phyloP scores from a whole-genome alignment of 2,113 vertebrate species.

The Phaethon lepturus region DNA sequence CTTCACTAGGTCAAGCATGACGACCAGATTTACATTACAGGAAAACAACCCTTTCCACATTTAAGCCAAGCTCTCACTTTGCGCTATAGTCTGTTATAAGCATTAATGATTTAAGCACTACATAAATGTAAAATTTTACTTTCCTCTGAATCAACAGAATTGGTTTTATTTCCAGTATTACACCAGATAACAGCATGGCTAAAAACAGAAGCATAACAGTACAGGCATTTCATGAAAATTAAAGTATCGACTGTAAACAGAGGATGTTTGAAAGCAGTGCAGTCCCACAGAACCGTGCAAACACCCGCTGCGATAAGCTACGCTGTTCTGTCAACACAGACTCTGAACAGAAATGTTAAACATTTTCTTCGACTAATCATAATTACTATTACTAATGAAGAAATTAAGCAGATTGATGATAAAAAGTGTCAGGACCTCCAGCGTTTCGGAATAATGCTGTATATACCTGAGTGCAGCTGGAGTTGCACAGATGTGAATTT shows the following conservation, averaged over 20 bases:
- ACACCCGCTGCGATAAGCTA: not conserved
- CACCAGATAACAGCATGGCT: not conserved
- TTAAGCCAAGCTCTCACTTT: not conserved
- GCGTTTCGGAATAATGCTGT: fast-evolving
- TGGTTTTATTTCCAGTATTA: not conserved
- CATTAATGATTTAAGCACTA: not conserved
- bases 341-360: not conserved
- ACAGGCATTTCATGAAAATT: not conserved
- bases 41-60: not conserved
- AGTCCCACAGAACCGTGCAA: not conserved
- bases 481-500: not conserved
- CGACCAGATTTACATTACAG: not conserved
- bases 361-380: not conserved
- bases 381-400: not conserved
- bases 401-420: not conserved
- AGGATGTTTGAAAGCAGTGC: not conserved
- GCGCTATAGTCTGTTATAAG: not conserved
- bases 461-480: not conserved
- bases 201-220: not conserved
- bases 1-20: not conserved
- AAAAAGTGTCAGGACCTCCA: not conserved
- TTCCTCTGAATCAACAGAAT: not conserved
- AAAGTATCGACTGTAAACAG: not conserved
- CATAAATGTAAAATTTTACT: not conserved
- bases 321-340: not conserved